A percentile compares a stretch with the other conserved stretches of the same genome.
These are phyloP conservation scores for Himalopsyche tibetana DNA, from an alignment of 2,888 invertebrate genomes.

Conservation along the genomic window DNA sequence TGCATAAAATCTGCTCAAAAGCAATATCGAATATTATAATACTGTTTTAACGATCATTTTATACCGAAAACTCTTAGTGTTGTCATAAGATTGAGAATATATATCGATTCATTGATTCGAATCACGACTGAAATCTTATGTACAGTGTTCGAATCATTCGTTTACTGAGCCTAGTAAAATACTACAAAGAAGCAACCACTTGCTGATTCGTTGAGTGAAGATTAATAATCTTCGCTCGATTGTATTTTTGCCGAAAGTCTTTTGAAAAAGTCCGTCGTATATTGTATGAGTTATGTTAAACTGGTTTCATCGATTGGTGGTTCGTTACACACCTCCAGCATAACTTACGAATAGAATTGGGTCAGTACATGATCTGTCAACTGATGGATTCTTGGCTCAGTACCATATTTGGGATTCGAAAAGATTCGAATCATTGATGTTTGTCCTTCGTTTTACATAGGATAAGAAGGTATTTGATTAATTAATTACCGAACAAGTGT, in stretches of 20 bases:
- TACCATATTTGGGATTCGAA: too few relatives aligned
- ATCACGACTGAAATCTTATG: too few relatives aligned
- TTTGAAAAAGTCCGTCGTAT: constrained; percentile 61
- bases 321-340: constrained; percentile 8
- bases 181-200: constrained; percentile 6
- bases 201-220: constrained; percentile 24
- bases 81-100: too few relatives aligned
- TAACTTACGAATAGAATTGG: not conserved
- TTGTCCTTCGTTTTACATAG: too few relatives aligned
- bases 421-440: too few relatives aligned
- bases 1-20: too few relatives aligned
- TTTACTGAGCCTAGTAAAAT: not conserved
- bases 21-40: too few relatives aligned
- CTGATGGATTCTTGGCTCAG: not conserved
- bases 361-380: constrained; percentile 23
- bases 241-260: constrained; percentile 58
- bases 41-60: too few relatives aligned
- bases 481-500: too few relatives aligned
- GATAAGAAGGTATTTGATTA: too few relatives aligned
- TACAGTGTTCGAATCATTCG: not conserved
- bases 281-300: constrained; percentile 41
- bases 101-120: too few relatives aligned
- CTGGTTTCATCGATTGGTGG: not conserved
- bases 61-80: too few relatives aligned
- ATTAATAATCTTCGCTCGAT: constrained; percentile 61